Percentiles rank a stretch among this genome's conserved stretches.
Evolutionary conservation across 1,140 invertebrate genomes (phyloP).

Genomic region (Coptotermes formosanus): DNA sequence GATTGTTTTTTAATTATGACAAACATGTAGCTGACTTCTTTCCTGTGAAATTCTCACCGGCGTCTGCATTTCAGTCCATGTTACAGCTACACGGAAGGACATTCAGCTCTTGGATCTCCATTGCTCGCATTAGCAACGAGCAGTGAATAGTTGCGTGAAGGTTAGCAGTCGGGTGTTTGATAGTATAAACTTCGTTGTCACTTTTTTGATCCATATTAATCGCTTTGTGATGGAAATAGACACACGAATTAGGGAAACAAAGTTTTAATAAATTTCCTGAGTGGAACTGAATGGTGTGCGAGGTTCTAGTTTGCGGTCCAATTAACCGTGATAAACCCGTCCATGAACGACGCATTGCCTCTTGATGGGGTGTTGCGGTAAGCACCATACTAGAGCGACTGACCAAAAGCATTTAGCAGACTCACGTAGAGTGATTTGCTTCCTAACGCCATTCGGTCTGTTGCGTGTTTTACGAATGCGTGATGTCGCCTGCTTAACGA

Average conservation of each 20-base stretch:
- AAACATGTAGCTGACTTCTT: no score
- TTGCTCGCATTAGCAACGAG: no score
- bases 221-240: not conserved
- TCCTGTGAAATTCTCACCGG: no score
- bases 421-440: not conserved
- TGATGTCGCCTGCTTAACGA: not conserved
- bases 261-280: not conserved
- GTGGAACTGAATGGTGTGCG: not conserved
- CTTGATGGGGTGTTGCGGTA: conserved; percentile 6
- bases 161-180: not conserved
- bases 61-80: no score
- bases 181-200: not conserved
- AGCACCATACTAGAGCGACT: not conserved
- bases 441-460: not conserved
- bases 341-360: not conserved
- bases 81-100: no score
- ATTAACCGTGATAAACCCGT: not conserved
- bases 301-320: not conserved
- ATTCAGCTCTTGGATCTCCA: no score
- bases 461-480: not conserved
- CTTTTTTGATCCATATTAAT: not conserved
- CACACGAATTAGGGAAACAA: not conserved
- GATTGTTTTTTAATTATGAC: no score
- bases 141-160: no score
- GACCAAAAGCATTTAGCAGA: conserved; percentile 6